A percentile compares a stretch with the other conserved stretches of the same genome.
These are phyloP conservation scores for Lutjanus erythropterus DNA, from an alignment of 2,113 vertebrate genomes.

Conservation along the genomic window DNA sequence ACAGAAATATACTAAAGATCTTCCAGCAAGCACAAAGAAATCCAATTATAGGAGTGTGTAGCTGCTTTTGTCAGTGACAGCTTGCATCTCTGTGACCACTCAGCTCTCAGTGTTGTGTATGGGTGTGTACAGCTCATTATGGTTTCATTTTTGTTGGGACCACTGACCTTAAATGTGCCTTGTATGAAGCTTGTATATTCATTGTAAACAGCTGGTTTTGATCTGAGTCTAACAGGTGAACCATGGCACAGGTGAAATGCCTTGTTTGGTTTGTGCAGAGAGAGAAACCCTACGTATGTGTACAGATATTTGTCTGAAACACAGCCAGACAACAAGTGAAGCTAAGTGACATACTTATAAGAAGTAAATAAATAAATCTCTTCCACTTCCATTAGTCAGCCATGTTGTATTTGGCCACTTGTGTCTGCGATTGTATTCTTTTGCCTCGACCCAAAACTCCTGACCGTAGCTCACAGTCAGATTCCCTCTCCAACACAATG, in stretches of 20 bases:
- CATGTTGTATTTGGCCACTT: not conserved
- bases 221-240: not conserved
- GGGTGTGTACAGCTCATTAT: slow-evolving; percentile 19
- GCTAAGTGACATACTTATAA: not conserved
- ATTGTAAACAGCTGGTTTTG: not conserved
- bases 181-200: not conserved
- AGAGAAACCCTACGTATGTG: not conserved
- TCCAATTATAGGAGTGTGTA: slow-evolving; percentile 23
- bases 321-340: not conserved
- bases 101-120: not conserved
- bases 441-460: not conserved
- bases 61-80: slow-evolving; percentile 20
- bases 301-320: not conserved
- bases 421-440: not conserved
- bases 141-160: slow-evolving; percentile 1
- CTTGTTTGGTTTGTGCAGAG: slow-evolving; percentile 8
- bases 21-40: slow-evolving; percentile 20
- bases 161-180: slow-evolving; percentile 14
- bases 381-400: not conserved
- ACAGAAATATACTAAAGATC: slow-evolving; percentile 27
- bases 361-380: not conserved
- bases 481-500: not conserved
- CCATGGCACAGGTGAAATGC: not conserved
- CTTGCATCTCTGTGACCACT: not conserved
- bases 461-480: not conserved